These are phyloP conservation scores for Sitta europaea DNA, from an alignment of 2,113 vertebrate species.

Conservation along the genomic window DNA sequence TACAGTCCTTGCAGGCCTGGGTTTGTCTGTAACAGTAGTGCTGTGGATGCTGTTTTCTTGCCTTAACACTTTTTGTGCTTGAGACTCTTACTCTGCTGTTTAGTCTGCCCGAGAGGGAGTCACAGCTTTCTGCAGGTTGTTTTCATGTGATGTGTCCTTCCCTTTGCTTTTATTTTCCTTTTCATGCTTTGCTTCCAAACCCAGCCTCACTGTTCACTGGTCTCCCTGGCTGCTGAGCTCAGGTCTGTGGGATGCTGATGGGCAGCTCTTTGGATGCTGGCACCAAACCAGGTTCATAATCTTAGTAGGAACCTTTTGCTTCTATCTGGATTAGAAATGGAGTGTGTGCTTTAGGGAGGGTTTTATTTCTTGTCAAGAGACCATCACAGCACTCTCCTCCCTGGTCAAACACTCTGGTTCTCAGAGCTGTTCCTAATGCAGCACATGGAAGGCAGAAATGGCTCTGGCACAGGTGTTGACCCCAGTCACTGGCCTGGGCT, in stretches of 20 bases:
- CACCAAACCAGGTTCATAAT: not conserved
- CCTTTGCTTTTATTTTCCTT: not conserved
- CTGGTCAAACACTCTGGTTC: not conserved
- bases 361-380: not conserved
- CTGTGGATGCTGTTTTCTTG: not conserved
- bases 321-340: not conserved
- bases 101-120: not conserved
- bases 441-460: not conserved
- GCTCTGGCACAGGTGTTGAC: accelerated
- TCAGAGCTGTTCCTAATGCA: not conserved
- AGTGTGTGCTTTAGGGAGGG: not conserved
- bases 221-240: not conserved
- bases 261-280: not conserved
- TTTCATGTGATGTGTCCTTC: not conserved
- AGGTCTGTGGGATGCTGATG: not conserved
- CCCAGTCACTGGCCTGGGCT: not conserved
- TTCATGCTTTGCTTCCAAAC: not conserved
- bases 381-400: not conserved
- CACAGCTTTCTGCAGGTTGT: not conserved
- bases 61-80: not conserved
- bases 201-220: not conserved
- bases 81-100: not conserved
- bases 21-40: not conserved
- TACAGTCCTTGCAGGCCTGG: not conserved
- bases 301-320: not conserved